Evolutionary conservation across 2,888 invertebrate species (phyloP), one percentile per base, ranked within the genome.

Genomic region (Oscheius myriophilus): DNA sequence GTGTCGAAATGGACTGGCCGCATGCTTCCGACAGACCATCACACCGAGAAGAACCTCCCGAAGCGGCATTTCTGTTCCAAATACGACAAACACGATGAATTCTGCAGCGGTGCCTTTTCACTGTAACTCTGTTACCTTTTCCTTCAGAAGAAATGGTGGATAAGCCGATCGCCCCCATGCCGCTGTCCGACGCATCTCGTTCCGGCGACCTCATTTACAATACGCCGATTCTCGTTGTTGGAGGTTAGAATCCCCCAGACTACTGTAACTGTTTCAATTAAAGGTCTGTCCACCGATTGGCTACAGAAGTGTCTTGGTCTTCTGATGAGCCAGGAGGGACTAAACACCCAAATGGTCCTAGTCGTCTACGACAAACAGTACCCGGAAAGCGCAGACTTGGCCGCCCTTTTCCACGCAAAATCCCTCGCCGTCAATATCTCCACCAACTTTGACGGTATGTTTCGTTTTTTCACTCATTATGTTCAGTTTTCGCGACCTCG

Each of bases 301-400:
- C 80, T 88, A 53, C 84, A 87, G 1, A 86, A 88, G 72, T 88
- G 89, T 21, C 80, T 90, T 64, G 88, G 89, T 75, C 89, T 89
- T 1, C 80, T 90, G 14, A 82, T 90, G 42, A 87, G 88, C 79
- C 90, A 90, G 80, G 89, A 89, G 21, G 90, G 90, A 2, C 86
- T 90, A 23, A 87, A 88, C 49, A 87, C 87, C 7, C 84, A 87
- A 14, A 86, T 87, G 79, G 88, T 90, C 25, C 75, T 87, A 49
- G 89, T 89, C 72, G 75, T 78, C 4, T 76, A 74, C 58, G 74
- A 80, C 62, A 51, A 88, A 67, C 87, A 88, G 73, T 87, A 87
- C 72, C 78, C 83, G 23, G 88, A 88, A 70, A 82, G 86, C 67
- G 86, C 82, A 4, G 86, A 87, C 25, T 79, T 89, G 45, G 87